Base-by-base conservation (phyloP, 1,140 invertebrate genomes). In the Drosophila carrolli region DNA sequence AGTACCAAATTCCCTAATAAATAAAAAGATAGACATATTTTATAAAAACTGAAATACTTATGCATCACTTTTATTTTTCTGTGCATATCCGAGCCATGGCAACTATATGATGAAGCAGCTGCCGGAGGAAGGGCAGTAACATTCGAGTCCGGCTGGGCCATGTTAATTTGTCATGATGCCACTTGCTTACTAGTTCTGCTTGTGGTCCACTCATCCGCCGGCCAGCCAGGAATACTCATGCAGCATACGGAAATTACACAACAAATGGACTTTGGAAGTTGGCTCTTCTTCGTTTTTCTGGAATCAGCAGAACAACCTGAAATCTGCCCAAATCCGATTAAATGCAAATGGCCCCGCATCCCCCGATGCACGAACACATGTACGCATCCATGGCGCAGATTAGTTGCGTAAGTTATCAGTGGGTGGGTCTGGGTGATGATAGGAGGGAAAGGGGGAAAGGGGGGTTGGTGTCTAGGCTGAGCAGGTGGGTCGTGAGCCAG, bases 141-240 rank as follows among this genome's bases (percentile, higher is more conserved):
- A 62, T 73, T 72, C 78, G 50, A 72, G 65, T 67, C 51, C 46
- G 63, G 53, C 80, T 50, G 63, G 74, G 74, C 61, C 53, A 88
- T 81, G 83, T 86, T 88, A 88, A 86, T 88, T 88, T 88, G 83
- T 86, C 83, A 88, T 86, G 83, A 78, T 86, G 85, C 74, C 75
- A 77, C 73, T 77, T 77, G 74, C 62, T 59, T 66, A 76, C 73
- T 55, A 55, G 62, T 68, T 41, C 51, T 79, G 71, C 58, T 73
- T 76, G 72, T 70, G 81, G 77, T 76, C 70, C 81, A 58, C 65
- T 55, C 48, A 82, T 60, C 44, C 40, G 41, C 35, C 38, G 37
- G 48, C 51, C 59, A 41, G 46, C 46, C 66, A 40, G 47, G 56
- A 53, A 40, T 47, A 75, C 40, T 53, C 56, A 43, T 54, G 40